phyloP scores from a whole-genome alignment of 92 coral and sea anemone species.

The Ricordea florida region DNA sequence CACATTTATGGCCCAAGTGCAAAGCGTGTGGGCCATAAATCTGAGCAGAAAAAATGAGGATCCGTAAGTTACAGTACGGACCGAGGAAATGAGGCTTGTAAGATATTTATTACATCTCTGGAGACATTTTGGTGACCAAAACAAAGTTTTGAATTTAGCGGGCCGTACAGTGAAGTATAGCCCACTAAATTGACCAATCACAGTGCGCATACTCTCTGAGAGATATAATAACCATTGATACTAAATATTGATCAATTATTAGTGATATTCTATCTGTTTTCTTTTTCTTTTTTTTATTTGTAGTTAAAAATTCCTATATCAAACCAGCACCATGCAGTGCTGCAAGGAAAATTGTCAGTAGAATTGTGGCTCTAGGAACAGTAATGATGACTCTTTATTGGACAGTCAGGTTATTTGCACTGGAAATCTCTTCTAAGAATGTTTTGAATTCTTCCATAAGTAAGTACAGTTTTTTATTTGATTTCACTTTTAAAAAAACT shows the following conservation, averaged over 20 bases:
- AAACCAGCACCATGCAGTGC: constrained; percentile 7
- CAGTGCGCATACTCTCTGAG: too few species aligned
- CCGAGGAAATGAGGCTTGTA: too few species aligned
- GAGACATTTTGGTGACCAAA: too few species aligned
- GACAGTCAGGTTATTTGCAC: constrained; percentile 74
- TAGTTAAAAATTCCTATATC: background rate
- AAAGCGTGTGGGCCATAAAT: too few species aligned
- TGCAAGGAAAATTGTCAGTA: constrained; percentile 31
- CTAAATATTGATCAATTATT: background rate
- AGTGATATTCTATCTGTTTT: background rate
- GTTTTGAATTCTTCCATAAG: constrained; percentile 81
- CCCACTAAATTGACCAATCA: too few species aligned
- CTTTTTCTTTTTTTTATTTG: background rate
- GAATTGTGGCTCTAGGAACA: constrained; percentile 42
- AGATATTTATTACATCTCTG: too few species aligned
- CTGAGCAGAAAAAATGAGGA: too few species aligned
- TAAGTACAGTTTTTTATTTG: constrained; percentile 16
- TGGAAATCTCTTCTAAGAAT: constrained; percentile 66
- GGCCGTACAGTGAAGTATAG: too few species aligned
- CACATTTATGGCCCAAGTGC: too few species aligned
- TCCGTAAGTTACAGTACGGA: too few species aligned
- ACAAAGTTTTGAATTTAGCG: too few species aligned
- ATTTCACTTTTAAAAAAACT: background rate
- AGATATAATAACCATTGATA: too few species aligned
- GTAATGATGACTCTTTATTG: constrained; percentile 65